phyloP scores from a whole-genome alignment of 2,888 invertebrate species.

The Crepidodera aurea region DNA sequence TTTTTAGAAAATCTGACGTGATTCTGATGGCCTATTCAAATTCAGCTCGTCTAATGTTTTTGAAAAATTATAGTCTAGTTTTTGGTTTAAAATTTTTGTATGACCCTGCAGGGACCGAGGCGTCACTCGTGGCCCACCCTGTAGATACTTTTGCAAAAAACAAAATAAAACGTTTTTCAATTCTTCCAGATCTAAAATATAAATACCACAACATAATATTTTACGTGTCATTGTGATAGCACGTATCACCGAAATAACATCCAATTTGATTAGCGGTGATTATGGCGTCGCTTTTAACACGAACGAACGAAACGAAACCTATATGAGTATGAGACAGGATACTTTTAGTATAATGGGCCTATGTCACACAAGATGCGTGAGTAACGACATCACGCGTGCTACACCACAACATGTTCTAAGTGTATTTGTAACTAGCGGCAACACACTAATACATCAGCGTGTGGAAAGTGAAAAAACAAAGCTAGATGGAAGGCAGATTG shows the following conservation, averaged over 20 bases:
- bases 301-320: constrained; percentile 19
- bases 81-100: no score
- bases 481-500: constrained; percentile 29
- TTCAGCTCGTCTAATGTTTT: no score
- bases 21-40: no score
- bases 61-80: no score
- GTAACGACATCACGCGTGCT: constrained; percentile 44
- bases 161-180: no score
- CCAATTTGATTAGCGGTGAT: constrained; percentile 31
- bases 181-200: no score
- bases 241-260: constrained; percentile 27
- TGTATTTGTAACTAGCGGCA: constrained; percentile 27
- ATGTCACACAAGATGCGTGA: constrained; percentile 44
- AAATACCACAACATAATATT: neutral
- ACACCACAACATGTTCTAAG: constrained; percentile 22
- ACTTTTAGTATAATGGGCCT: constrained; percentile 38
- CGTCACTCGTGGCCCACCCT: no score
- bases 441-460: constrained; percentile 19
- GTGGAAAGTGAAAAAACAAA: constrained; percentile 26
- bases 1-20: no score
- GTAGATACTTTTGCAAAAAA: no score
- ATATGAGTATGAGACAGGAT: constrained; percentile 27
- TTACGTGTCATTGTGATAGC: constrained; percentile 16
- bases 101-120: no score
- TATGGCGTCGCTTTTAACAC: constrained; percentile 21